Conservation (phyloP, 2,888 invertebrate genomes). For the Hirtodrosophila trivittata region DNA sequence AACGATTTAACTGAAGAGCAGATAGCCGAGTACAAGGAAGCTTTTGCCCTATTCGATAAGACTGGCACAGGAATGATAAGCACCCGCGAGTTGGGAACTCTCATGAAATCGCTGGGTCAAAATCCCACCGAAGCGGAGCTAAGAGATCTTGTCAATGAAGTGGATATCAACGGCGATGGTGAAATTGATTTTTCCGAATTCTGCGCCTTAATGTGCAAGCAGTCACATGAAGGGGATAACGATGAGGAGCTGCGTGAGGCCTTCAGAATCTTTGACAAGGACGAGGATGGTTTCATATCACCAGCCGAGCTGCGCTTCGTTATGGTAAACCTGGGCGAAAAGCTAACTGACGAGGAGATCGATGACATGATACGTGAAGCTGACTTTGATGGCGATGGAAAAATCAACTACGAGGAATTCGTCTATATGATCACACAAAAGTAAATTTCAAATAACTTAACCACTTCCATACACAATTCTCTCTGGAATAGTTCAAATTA, state of each 20-base stretch:
- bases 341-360: conserved; percentile 98
- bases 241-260: conserved; percentile 95
- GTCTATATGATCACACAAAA: conserved; percentile 98
- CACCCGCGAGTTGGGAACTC: conserved; percentile 99
- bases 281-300: conserved; percentile 99
- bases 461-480: neutral
- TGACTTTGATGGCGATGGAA: conserved; percentile 98
- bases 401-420: conserved; percentile 91
- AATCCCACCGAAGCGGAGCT: conserved; percentile 99
- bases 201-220: conserved; percentile 99
- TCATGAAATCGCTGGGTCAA: conserved; percentile 98
- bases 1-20: conserved; percentile 97
- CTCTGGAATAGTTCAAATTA: conserved; percentile 35
- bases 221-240: conserved; percentile 99
- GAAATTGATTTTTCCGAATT: conserved; percentile 99
- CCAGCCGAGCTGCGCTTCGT: conserved; percentile 98
- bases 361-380: conserved; percentile 99
- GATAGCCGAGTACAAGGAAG: conserved; percentile 99
- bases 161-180: conserved; percentile 89
- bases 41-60: conserved; percentile 99
- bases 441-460: conserved; percentile 87
- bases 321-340: conserved; percentile 99
- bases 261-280: conserved; percentile 92
- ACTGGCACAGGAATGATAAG: conserved; percentile 99
- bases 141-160: conserved; percentile 99